Evolutionary conservation across 2,888 invertebrate genomes (phyloP).

Genomic region (Ormia ochracea): DNA sequence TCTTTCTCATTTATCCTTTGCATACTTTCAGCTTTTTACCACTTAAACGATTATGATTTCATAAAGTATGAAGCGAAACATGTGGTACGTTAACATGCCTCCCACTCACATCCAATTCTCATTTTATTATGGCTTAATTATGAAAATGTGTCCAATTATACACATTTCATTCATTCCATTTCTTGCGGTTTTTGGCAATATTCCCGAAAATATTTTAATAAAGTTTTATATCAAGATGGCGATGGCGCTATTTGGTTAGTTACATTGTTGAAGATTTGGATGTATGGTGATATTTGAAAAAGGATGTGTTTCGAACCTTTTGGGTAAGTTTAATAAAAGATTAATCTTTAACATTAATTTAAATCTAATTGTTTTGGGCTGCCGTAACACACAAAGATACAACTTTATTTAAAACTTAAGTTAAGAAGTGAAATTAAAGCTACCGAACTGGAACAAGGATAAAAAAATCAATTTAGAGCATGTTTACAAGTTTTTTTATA

Average conservation of each 20-base stretch:
- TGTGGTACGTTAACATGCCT: neutral
- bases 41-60: conserved; percentile 11
- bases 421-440: too few species aligned
- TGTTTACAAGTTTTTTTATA: too few species aligned
- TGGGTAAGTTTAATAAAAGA: too few species aligned
- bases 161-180: conserved; percentile 11
- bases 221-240: conserved; percentile 11
- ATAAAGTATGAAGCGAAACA: conserved; percentile 10
- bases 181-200: conserved; percentile 18
- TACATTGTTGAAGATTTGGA: neutral
- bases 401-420: too few species aligned
- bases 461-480: too few species aligned
- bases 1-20: neutral
- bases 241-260: neutral
- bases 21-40: neutral
- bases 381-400: too few species aligned
- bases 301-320: too few species aligned
- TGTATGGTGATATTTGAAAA: too few species aligned
- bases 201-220: conserved; percentile 23
- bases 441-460: too few species aligned
- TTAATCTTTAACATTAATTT: too few species aligned
- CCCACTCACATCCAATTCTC: neutral
- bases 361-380: too few species aligned
- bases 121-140: neutral
- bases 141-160: conserved; percentile 41